Percentiles rank a stretch among this genome's conserved stretches.
Conservation (phyloP, 2,113 vertebrate species). For the Datnioides undecimradiatus region DNA sequence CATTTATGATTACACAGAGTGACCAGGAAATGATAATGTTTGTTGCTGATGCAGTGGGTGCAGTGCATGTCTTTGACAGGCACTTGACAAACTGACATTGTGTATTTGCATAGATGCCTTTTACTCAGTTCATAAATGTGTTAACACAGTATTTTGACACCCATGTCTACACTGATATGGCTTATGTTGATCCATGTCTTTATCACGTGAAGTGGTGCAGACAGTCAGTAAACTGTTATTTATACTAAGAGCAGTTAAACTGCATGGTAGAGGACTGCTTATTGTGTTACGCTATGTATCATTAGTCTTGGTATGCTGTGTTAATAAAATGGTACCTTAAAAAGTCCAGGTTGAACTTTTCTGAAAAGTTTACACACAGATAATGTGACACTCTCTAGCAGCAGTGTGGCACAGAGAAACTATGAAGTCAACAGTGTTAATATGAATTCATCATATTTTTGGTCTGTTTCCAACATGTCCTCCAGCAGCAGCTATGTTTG, state of each 20-base stretch:
- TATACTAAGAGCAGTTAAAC: not conserved
- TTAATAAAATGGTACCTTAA: not conserved
- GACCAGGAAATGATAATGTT: no score
- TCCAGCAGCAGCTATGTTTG: not conserved
- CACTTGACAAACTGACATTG: slow-evolving; percentile 6
- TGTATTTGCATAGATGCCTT: not conserved
- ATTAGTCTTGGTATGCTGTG: not conserved
- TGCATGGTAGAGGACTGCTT: not conserved
- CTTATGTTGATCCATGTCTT: not conserved
- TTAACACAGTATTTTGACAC: slow-evolving; percentile 5
- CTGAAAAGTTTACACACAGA: not conserved
- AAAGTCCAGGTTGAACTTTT: no score
- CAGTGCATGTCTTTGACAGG: not conserved
- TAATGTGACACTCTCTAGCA: not conserved
- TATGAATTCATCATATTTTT: not conserved
- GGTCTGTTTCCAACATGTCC: not conserved
- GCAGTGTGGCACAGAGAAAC: not conserved
- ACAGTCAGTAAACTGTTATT: not conserved
- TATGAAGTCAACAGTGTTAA: not conserved
- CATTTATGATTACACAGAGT: not conserved
- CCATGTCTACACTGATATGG: not conserved
- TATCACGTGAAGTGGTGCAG: not conserved
- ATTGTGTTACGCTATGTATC: not conserved
- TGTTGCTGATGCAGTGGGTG: not conserved
- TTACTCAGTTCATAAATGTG: not conserved